Conservation (phyloP, 2,797 vertebrate genomes). For the Anguilla pacifica region DNA sequence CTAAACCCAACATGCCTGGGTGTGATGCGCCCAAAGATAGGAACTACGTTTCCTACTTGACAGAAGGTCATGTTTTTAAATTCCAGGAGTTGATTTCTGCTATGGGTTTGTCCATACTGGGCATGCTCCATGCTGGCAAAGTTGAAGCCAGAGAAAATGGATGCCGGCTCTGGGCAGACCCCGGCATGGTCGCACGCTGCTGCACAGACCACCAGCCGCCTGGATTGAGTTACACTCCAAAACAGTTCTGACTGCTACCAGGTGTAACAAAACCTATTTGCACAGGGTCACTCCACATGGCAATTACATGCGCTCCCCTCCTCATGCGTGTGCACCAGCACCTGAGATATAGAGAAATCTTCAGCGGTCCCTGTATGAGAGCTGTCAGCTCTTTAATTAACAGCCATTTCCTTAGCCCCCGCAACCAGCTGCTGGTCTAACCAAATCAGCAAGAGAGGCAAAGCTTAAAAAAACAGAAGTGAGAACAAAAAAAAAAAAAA, state of each 20-base stretch:
- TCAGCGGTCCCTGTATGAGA: slow-evolving; percentile 61
- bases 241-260: slow-evolving; percentile 74
- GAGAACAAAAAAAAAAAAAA: slow-evolving; percentile 32
- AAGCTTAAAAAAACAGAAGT: slow-evolving; percentile 3
- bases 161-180: slow-evolving; percentile 15
- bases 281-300: slow-evolving; percentile 72
- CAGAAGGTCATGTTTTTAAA: background rate
- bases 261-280: slow-evolving; percentile 76
- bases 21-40: background rate
- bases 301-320: slow-evolving; percentile 48
- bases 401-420: slow-evolving; percentile 72
- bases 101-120: background rate
- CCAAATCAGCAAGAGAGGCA: slow-evolving; percentile 42
- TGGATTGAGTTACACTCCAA: slow-evolving; percentile 25
- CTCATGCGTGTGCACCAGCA: slow-evolving; percentile 63
- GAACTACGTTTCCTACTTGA: background rate
- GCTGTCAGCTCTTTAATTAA: slow-evolving; percentile 80
- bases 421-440: slow-evolving; percentile 65
- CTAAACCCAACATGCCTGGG: background rate
- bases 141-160: slow-evolving; percentile 28
- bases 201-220: background rate
- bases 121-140: slow-evolving; percentile 12
- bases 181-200: background rate
- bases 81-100: slow-evolving; percentile 15
- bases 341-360: slow-evolving; percentile 66